phyloP scores from a whole-genome alignment of 2,113 vertebrate species.

The Hemiprocne comata region DNA sequence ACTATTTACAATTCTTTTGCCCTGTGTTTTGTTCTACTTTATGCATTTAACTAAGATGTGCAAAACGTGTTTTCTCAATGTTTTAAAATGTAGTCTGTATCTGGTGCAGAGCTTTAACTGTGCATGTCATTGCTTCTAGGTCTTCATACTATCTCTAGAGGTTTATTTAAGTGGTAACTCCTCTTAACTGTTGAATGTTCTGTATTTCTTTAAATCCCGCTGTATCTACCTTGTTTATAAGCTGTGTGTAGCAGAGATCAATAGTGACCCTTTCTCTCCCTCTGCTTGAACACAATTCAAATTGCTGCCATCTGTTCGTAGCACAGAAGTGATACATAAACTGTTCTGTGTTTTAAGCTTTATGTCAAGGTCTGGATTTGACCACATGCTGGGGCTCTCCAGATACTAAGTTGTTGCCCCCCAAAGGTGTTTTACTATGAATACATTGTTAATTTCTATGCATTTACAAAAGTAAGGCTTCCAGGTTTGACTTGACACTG shows the following conservation, averaged over 20 bases:
- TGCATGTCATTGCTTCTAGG: not conserved
- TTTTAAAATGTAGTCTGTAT: not conserved
- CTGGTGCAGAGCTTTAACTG: not conserved
- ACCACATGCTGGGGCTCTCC: not conserved
- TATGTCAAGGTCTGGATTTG: not conserved
- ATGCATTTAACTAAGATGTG: rapidly evolving
- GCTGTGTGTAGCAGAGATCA: not conserved
- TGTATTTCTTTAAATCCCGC: not conserved
- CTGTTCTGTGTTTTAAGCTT: not conserved
- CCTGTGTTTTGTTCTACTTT: not conserved
- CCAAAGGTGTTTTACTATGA: not conserved
- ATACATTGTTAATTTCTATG: not conserved
- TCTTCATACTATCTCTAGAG: not conserved
- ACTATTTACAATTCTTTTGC: not conserved
- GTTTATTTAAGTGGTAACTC: not conserved
- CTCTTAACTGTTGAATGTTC: not conserved
- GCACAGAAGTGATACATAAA: not conserved
- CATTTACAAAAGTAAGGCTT: not conserved
- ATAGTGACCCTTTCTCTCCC: not conserved
- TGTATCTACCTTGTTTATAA: not conserved
- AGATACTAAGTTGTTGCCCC: not conserved
- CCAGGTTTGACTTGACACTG: not conserved
- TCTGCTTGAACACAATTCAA: not conserved
- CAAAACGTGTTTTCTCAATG: not conserved
- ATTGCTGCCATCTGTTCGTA: not conserved